phyloP scores from a whole-genome alignment of 2,113 vertebrate species.

The Donacobius atricapilla region DNA sequence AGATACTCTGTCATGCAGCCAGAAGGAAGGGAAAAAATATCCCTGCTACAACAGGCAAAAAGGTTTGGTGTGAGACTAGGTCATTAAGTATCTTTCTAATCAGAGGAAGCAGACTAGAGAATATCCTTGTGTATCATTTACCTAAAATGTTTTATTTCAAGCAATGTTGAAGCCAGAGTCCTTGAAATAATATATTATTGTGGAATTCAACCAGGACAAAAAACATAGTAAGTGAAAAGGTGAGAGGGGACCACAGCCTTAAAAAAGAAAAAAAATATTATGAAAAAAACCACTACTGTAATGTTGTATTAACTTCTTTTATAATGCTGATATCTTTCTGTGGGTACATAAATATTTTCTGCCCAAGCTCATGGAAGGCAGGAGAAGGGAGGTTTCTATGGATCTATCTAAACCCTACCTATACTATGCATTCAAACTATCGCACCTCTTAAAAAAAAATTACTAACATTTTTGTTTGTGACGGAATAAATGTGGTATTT shows the following conservation, averaged over 20 bases:
- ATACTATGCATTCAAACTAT: background rate
- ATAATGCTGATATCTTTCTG: background rate
- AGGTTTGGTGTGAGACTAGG: background rate
- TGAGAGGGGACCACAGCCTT: background rate
- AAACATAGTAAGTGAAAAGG: background rate
- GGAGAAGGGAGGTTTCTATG: background rate
- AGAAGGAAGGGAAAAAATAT: background rate
- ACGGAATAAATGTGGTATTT: background rate
- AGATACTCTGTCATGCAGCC: background rate
- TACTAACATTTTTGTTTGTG: background rate
- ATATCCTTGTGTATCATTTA: background rate
- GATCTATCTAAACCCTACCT: background rate
- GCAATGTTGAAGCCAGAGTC: background rate
- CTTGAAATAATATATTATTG: background rate
- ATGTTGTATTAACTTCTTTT: background rate
- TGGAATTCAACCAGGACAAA: background rate
- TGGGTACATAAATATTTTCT: background rate
- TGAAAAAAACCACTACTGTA: background rate
- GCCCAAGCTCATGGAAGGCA: background rate
- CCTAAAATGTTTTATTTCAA: background rate
- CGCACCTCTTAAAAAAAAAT: background rate
- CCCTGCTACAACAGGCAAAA: background rate
- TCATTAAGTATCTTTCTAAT: background rate
- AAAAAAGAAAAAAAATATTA: background rate
- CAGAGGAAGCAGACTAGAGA: background rate